These are phyloP conservation scores for honey bee (Apis mellifera) DNA, from an alignment of 1,140 invertebrate genomes.

Conservation along the genomic window DNA sequence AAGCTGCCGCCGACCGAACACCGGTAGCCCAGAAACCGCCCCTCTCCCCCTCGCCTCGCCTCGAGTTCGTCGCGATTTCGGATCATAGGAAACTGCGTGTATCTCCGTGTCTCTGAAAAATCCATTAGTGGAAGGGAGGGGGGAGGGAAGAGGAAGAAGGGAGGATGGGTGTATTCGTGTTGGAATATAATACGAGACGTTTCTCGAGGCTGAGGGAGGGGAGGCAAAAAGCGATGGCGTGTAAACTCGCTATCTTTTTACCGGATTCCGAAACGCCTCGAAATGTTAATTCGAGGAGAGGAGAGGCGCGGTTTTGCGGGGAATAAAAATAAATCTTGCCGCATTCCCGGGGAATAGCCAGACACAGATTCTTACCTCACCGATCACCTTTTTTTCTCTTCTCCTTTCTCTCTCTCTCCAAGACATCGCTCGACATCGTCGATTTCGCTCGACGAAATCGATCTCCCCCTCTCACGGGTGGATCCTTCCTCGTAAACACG, in stretches of 20 bases:
- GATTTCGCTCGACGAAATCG: too few relatives aligned
- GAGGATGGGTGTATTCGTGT: too few relatives aligned
- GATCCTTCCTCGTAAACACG: too few relatives aligned
- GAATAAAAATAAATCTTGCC: slow-evolving; percentile 20
- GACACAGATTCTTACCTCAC: neutral
- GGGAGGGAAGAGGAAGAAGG: too few relatives aligned
- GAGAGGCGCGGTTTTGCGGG: neutral
- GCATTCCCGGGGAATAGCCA: neutral
- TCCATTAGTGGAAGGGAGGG: slow-evolving; percentile 67
- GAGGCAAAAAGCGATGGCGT: neutral
- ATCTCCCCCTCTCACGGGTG: too few relatives aligned
- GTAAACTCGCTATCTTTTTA: slow-evolving; percentile 16
- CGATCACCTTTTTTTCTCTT: too few relatives aligned
- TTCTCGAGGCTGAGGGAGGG: neutral
- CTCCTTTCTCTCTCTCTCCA: too few relatives aligned
- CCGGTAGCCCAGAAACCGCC: slow-evolving; percentile 78
- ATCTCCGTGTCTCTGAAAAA: slow-evolving; percentile 69
- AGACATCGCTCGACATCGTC: too few relatives aligned
- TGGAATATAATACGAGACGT: neutral
- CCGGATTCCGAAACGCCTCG: slow-evolving; percentile 10
- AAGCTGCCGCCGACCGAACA: slow-evolving; percentile 73
- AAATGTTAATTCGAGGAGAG: slow-evolving; percentile 20
- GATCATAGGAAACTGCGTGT: neutral
- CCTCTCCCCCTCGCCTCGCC: slow-evolving; percentile 71
- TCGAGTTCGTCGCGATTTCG: neutral